phyloP scores from a whole-genome alignment of 2,113 vertebrate genomes.

The Leucosticte australis region DNA sequence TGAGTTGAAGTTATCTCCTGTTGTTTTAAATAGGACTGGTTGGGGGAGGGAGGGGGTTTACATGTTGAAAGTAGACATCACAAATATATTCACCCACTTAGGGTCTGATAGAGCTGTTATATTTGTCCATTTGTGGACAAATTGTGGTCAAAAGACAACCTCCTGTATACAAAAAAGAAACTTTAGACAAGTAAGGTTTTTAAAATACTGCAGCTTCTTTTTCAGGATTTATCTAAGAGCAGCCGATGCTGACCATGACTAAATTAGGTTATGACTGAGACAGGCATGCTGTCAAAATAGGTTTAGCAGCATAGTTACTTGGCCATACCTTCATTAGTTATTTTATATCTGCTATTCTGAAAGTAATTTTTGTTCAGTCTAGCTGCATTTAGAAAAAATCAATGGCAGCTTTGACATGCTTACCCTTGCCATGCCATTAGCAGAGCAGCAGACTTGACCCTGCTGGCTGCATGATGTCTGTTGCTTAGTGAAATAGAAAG shows the following conservation, averaged over 20 bases:
- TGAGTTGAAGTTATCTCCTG: not conserved
- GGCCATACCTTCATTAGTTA: not conserved
- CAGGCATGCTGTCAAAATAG: not conserved
- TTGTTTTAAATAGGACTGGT: not conserved
- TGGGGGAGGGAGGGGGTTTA: fast-evolving
- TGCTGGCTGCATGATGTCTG: not conserved
- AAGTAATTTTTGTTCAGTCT: not conserved
- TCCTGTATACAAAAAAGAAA: not conserved
- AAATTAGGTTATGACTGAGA: not conserved
- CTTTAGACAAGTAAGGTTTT: not conserved
- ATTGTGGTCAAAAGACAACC: not conserved
- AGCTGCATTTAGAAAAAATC: slow-evolving; percentile 9
- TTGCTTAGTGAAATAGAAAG: not conserved
- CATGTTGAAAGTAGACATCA: not conserved
- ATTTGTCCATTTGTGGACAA: not conserved
- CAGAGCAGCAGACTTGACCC: not conserved
- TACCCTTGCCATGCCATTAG: not conserved
- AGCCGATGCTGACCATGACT: not conserved
- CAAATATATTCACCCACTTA: not conserved
- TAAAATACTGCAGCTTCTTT: not conserved
- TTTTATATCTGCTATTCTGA: not conserved
- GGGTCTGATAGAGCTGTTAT: not conserved
- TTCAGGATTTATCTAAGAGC: not conserved
- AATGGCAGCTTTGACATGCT: not conserved
- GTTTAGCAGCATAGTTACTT: not conserved